A percentile compares a stretch with the other conserved stretches of the same genome.
Evolutionary conservation across 1,140 invertebrate species (phyloP).

Genomic region (Steinernema feltiae): DNA sequence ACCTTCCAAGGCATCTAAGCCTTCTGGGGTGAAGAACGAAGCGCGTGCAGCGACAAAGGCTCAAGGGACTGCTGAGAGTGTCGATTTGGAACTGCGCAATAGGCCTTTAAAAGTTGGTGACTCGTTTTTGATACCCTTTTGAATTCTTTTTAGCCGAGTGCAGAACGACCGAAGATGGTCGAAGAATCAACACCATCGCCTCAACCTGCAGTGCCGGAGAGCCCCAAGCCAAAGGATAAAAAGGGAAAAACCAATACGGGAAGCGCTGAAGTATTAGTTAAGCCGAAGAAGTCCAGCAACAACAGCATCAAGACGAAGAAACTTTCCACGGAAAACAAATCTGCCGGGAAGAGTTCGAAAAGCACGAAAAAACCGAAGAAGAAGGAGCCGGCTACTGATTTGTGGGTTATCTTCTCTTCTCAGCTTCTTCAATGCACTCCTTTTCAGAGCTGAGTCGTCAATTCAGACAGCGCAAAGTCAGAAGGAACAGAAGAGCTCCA

Average conservation of each 20-base stretch:
- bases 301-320: background rate
- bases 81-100: background rate
- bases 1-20: background rate
- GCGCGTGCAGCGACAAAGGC: background rate
- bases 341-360: background rate
- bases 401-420: background rate
- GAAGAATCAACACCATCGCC: too few species aligned
- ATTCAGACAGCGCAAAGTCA: background rate
- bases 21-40: background rate
- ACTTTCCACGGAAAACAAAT: too few species aligned
- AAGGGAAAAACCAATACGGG: too few species aligned
- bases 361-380: background rate
- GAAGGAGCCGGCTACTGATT: background rate
- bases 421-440: too few species aligned
- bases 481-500: background rate
- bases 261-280: too few species aligned
- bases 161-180: background rate
- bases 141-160: background rate
- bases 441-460: background rate
- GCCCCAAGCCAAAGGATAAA: too few species aligned
- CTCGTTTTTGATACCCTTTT: background rate
- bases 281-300: background rate
- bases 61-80: background rate
- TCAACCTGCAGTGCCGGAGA: too few species aligned
- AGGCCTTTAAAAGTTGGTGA: background rate